Evolutionary conservation across 2,797 vertebrate species (phyloP).

Genomic region (Melanotaenia nigrans): DNA sequence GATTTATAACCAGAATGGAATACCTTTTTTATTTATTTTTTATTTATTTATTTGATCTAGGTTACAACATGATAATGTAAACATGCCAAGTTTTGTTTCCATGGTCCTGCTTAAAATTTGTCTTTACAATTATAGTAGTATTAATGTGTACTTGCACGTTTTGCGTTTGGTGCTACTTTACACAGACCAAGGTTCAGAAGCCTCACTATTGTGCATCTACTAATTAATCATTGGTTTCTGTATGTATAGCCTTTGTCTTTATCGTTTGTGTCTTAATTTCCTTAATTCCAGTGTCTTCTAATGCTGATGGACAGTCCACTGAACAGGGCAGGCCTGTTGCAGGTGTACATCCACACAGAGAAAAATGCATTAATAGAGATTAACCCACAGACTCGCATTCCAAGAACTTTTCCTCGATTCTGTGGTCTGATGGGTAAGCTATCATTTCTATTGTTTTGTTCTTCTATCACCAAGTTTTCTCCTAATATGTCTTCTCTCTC

Average conservation of each 20-base stretch:
- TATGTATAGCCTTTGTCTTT: neutral
- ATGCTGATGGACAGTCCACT: slow-evolving; percentile 98
- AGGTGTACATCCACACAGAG: slow-evolving; percentile 96
- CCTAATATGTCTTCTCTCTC: slow-evolving; percentile 1
- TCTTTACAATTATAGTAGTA: neutral
- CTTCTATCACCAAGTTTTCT: neutral
- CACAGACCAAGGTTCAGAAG: neutral
- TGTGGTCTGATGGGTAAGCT: slow-evolving; percentile 96
- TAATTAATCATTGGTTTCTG: neutral
- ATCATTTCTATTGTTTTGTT: neutral
- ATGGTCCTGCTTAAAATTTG: neutral
- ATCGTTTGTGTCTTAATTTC: neutral
- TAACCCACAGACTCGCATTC: slow-evolving; percentile 97
- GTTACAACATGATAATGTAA: neutral
- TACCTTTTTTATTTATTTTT: neutral
- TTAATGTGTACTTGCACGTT: neutral
- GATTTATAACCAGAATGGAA: neutral
- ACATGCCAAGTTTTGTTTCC: neutral
- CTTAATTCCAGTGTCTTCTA: slow-evolving; percentile 81
- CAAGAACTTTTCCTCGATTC: slow-evolving; percentile 94
- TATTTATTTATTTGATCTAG: neutral
- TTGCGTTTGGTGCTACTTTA: neutral
- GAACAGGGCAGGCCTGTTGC: slow-evolving; percentile 94
- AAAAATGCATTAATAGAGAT: slow-evolving; percentile 95
- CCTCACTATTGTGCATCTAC: neutral